These are phyloP conservation scores for Chloroclystis v-ata DNA, from an alignment of 2,888 invertebrate species.

Conservation along the genomic window DNA sequence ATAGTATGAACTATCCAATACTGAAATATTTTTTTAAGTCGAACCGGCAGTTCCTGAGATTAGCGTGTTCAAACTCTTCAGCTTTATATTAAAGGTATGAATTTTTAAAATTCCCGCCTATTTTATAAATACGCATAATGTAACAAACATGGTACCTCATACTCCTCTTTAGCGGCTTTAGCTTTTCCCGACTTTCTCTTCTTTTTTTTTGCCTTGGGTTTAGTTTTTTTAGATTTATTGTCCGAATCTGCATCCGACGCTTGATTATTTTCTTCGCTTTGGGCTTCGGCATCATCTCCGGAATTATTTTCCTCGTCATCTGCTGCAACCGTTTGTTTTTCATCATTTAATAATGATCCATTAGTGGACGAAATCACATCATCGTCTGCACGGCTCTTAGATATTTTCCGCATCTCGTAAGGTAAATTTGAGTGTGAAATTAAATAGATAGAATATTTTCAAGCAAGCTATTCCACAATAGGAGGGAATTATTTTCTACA, in stretches of 20 bases:
- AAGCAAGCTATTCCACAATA: constrained; percentile 26
- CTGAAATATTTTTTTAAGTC: too few relatives aligned
- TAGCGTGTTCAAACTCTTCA: too few relatives aligned
- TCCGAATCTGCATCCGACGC: constrained; percentile 38
- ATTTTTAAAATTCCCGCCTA: too few relatives aligned
- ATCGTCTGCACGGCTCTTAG: constrained; percentile 65
- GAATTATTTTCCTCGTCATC: constrained; percentile 30
- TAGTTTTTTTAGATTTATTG: constrained; percentile 31
- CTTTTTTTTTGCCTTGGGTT: constrained; percentile 44
- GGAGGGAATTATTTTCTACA: constrained; percentile 31
- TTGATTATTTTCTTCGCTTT: constrained; percentile 34
- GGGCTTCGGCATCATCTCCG: constrained; percentile 35
- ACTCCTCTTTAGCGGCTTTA: constrained; percentile 58
- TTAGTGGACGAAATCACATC: constrained; percentile 70
- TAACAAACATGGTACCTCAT: too few relatives aligned
- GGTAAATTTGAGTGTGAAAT: too few relatives aligned
- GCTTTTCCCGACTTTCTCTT: constrained; percentile 57
- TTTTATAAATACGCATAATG: too few relatives aligned
- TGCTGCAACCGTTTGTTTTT: constrained; percentile 29
- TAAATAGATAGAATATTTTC: too few relatives aligned
- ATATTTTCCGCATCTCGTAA: constrained; percentile 62
- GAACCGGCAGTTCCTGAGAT: too few relatives aligned
- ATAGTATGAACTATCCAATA: too few relatives aligned
- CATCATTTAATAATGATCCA: constrained; percentile 55
- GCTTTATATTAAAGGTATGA: too few relatives aligned